These are phyloP conservation scores for Eupsilia transversa DNA, from an alignment of 2,888 invertebrate species.

Conservation along the genomic window DNA sequence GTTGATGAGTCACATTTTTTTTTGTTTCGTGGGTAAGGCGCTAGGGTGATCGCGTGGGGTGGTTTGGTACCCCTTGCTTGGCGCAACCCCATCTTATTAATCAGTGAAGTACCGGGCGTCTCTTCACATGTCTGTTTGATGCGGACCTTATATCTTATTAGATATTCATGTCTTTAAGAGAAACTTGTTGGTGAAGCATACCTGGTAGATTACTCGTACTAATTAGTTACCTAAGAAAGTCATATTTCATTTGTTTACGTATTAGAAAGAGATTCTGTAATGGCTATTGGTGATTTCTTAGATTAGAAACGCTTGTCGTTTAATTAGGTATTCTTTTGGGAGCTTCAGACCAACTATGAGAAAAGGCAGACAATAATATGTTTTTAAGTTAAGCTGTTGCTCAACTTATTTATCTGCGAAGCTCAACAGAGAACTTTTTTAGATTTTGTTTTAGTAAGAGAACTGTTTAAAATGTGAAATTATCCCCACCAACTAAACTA, in stretches of 20 bases:
- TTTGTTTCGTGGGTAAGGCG: slow-evolving; percentile 91
- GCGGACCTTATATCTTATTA: slow-evolving; percentile 84
- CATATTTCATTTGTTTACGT: neutral
- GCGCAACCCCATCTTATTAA: slow-evolving; percentile 91
- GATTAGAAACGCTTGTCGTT: no score
- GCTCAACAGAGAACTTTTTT: no score
- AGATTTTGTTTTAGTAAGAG: neutral
- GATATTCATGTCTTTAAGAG: slow-evolving; percentile 72
- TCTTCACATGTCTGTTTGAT: slow-evolving; percentile 89
- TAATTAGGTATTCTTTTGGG: no score
- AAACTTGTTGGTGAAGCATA: slow-evolving; percentile 44
- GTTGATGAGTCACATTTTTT: slow-evolving; percentile 91
- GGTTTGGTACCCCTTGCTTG: slow-evolving; percentile 86
- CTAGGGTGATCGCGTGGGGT: slow-evolving; percentile 87
- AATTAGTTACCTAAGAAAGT: neutral
- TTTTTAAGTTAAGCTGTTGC: fast-evolving
- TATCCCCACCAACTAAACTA: slow-evolving; percentile 1
- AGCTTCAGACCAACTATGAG: neutral
- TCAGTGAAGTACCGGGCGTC: slow-evolving; percentile 90
- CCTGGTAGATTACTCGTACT: slow-evolving; percentile 22
- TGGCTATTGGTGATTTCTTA: neutral
- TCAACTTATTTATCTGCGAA: neutral
- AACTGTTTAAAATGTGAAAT: neutral
- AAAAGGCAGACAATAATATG: neutral
- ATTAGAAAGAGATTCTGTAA: neutral